phyloP scores from a whole-genome alignment of 2,888 invertebrate species.

The Digitonthophagus gazella region DNA sequence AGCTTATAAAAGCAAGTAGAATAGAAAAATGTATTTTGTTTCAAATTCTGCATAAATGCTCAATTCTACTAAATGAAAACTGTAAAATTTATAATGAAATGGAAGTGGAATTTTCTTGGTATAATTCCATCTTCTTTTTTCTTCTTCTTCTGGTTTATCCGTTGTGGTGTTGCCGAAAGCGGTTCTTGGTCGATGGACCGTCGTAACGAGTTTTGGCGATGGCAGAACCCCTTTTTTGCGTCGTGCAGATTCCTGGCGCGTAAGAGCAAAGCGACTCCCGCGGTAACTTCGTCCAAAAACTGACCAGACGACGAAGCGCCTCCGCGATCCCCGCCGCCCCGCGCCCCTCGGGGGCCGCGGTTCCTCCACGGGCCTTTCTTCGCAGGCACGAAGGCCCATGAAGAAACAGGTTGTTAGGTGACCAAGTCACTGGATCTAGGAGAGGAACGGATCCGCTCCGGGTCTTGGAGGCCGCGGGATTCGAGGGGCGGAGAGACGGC shows the following conservation, averaged over 20 bases:
- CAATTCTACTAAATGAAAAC: too few relatives aligned
- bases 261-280: not conserved
- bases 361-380: not conserved
- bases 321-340: not conserved
- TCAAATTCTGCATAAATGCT: too few relatives aligned
- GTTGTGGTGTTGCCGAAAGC: conserved; percentile 1
- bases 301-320: not conserved
- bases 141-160: not conserved
- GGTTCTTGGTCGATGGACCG: not conserved
- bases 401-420: conserved; percentile 16
- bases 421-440: conserved; percentile 15
- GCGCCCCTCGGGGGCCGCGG: not conserved
- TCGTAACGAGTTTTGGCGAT: conserved; percentile 14
- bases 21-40: too few relatives aligned
- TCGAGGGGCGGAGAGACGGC: not conserved
- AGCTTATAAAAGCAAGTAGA: too few relatives aligned
- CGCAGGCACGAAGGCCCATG: not conserved
- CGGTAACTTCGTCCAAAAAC: not conserved
- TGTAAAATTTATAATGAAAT: too few relatives aligned
- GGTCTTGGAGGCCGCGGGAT: not conserved
- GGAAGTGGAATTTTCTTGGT: not conserved
- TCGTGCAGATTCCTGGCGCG: not conserved
- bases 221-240: not conserved
- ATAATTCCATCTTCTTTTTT: not conserved
- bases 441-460: not conserved